Base-by-base conservation (phyloP, 2,888 invertebrate genomes). In the Agriotes lineatus region DNA sequence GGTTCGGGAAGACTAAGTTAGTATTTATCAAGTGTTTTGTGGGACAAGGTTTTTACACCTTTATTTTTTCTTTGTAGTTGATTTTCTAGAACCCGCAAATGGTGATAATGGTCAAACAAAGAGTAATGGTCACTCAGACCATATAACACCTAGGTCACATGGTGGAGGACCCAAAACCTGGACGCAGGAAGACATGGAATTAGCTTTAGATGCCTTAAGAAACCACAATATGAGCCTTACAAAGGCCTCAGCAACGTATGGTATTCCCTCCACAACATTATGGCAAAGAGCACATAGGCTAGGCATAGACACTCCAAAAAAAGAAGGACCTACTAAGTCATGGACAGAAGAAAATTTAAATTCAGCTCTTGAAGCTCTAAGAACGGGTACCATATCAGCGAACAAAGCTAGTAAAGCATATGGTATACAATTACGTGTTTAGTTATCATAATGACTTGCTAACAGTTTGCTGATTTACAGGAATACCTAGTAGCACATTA, bases 381-480 rank as follows among this genome's bases (percentile, higher is more conserved):
- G 95, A 58, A 93, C 93, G 10, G 95, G 95, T 7, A 91, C 93
- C 67, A 93, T 95, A 79, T 95, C 95, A 10, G 95, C 95, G 18
- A 95, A 95, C 82, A 95, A 95, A 85, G 96, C 96, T 61, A 95
- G 95, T 79, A 96, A 96, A 84, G 95, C 95, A 54, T 95, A 93
- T 80, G 94, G 90, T 90, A 76, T 18, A 14, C 78, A 78, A 60
- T 45, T 19, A 6, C 25, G 18, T n/a, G n/a, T n/a, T n/a, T n/a
- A n/a, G n/a, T n/a, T n/a, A n/a, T n/a, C n/a, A n/a, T n/a, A n/a
- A n/a, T n/a, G n/a, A n/a, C n/a, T n/a, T n/a, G n/a, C n/a, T 19
- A 18, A 1, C 14, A 12, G 14, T 14, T 39, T 39, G n/a, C n/a
- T n/a, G 12, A 14, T 44, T 70, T 63, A 20, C 10, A 90, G 90